Percentiles rank a stretch among this genome's conserved stretches.
Evolutionary conservation across 2,888 invertebrate genomes (phyloP).

Genomic region (Lottia scabra): DNA sequence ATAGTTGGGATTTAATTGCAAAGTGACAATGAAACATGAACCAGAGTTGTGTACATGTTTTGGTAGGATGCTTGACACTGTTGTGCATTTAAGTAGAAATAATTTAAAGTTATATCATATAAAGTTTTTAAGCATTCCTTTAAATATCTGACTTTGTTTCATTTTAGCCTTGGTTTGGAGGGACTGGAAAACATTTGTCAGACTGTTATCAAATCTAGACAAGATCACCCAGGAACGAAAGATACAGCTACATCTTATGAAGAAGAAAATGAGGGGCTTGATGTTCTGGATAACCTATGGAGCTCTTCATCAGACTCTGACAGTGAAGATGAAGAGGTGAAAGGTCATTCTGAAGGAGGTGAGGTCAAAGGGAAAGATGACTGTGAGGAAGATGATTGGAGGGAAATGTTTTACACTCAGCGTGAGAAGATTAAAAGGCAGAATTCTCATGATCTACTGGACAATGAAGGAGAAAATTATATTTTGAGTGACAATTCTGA

Average conservation of each 20-base stretch:
- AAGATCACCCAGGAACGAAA: not conserved
- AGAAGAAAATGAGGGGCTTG: not conserved
- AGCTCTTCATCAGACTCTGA: not conserved
- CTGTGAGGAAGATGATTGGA: constrained; percentile 31
- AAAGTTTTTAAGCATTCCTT: not conserved
- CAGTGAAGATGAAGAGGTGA: constrained; percentile 1
- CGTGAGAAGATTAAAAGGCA: constrained; percentile 8
- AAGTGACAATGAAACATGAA: too few species aligned
- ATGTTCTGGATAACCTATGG: constrained; percentile 12
- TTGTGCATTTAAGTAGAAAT: too few species aligned
- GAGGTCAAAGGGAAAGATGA: constrained; percentile 7
- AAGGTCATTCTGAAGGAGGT: constrained; percentile 7
- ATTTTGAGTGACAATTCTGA: too few species aligned
- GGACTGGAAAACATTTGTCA: constrained; percentile 28
- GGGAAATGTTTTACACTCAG: constrained; percentile 34
- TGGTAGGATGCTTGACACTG: too few species aligned
- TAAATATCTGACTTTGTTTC: not conserved
- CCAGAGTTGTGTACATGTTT: too few species aligned
- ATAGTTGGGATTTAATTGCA: too few species aligned
- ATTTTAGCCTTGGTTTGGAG: constrained; percentile 27
- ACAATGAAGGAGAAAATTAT: too few species aligned
- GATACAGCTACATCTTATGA: constrained; percentile 1
- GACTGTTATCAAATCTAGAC: constrained; percentile 13
- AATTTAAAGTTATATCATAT: too few species aligned
- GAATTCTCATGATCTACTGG: too few species aligned